A percentile compares a stretch with the other conserved stretches of the same genome.
These are phyloP conservation scores for Anastrepha obliqua DNA, from an alignment of 1,140 invertebrate species.

Conservation along the genomic window DNA sequence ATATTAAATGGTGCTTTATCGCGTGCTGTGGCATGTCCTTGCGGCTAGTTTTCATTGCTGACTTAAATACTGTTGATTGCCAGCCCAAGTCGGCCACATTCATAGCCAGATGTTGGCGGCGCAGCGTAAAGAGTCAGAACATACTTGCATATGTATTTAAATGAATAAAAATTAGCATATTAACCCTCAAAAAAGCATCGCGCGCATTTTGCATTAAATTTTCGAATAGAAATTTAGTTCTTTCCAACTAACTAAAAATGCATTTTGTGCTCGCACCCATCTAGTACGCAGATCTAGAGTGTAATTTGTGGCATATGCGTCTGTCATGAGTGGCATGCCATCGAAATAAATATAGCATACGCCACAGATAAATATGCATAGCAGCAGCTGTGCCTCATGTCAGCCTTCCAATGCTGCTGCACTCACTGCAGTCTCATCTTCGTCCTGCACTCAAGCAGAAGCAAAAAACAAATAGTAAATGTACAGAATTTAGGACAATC, in stretches of 20 bases:
- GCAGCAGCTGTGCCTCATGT: slow-evolving; percentile 24
- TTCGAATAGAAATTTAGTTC: not conserved
- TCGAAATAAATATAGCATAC: slow-evolving; percentile 39
- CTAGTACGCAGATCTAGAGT: not conserved
- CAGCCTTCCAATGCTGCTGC: not conserved
- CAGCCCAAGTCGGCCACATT: not conserved
- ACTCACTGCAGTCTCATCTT: not conserved
- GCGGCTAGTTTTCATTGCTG: slow-evolving; percentile 17
- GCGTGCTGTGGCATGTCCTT: slow-evolving; percentile 46
- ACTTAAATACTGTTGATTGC: not conserved
- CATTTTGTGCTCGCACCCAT: not conserved
- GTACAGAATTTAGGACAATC: not conserved
- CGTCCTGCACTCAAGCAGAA: not conserved
- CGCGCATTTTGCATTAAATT: not conserved
- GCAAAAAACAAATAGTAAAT: not conserved
- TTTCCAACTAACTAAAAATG: not conserved
- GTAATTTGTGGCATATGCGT: too few species aligned
- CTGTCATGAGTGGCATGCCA: not conserved
- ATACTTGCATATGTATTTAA: not conserved
- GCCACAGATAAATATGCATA: not conserved
- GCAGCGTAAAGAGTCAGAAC: not conserved
- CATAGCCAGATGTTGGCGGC: slow-evolving; percentile 13
- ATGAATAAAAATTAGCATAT: slow-evolving; percentile 45
- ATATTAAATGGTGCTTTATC: slow-evolving; percentile 44
- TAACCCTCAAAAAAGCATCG: not conserved